Conservation (phyloP, 2,113 vertebrate genomes). For the Laterallus jamaicensis region DNA sequence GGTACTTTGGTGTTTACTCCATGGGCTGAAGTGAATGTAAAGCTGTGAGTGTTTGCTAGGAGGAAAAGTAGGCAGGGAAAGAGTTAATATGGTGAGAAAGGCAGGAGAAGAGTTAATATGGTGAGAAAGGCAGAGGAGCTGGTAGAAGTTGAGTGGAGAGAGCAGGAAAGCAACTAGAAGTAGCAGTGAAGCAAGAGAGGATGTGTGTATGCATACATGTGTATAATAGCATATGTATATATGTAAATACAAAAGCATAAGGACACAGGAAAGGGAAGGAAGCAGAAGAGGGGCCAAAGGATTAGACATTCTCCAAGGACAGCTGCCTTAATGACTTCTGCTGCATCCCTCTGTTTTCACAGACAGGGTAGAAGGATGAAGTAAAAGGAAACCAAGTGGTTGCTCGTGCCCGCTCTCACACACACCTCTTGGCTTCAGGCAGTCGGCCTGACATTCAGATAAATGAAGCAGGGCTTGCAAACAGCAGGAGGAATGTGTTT, state of each 20-base stretch:
- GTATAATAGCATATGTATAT: background rate
- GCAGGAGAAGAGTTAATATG: background rate
- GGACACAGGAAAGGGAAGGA: background rate
- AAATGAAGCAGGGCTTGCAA: constrained; percentile 52
- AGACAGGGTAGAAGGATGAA: background rate
- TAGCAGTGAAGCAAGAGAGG: background rate
- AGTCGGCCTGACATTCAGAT: background rate
- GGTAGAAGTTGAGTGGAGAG: background rate
- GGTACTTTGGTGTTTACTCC: background rate
- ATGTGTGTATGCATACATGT: fast-evolving
- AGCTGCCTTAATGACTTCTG: background rate
- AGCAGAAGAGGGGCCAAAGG: background rate
- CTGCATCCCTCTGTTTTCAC: background rate
- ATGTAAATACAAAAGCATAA: background rate
- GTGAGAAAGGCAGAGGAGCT: background rate
- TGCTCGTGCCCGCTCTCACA: background rate
- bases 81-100: background rate
- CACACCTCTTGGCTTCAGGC: constrained; percentile 32
- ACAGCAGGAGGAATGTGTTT: constrained; percentile 50
- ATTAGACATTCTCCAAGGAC: background rate
- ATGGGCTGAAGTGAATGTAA: background rate
- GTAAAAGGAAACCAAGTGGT: background rate
- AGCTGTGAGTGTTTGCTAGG: background rate
- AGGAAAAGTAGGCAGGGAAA: background rate
- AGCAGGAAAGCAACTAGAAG: background rate